Evolutionary conservation across 2,113 vertebrate genomes (phyloP).

Genomic region (Campylomormyrus tamandua): DNA sequence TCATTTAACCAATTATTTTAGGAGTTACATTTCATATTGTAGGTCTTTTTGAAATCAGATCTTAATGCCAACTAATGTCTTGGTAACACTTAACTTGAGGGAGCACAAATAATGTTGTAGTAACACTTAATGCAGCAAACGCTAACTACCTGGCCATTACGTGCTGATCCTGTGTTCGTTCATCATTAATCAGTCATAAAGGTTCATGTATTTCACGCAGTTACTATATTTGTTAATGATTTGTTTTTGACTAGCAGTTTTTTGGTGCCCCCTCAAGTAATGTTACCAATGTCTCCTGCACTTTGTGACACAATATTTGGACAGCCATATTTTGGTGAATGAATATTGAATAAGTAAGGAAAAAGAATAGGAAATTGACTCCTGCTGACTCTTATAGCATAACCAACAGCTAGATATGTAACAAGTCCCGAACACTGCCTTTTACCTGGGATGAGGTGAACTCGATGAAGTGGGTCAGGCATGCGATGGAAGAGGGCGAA

Average conservation of each 20-base stretch:
- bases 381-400: neutral
- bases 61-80: neutral
- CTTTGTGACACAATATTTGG: neutral
- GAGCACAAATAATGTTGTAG: neutral
- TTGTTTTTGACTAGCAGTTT: neutral
- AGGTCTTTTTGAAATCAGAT: neutral
- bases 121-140: neutral
- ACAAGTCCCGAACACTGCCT: neutral
- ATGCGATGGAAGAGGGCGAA: slow-evolving; percentile 26
- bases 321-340: slow-evolving; percentile 26
- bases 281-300: neutral
- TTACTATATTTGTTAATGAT: neutral
- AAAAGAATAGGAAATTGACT: neutral
- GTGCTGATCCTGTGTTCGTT: neutral
- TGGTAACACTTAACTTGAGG: neutral
- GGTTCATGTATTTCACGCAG: neutral
- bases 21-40: neutral
- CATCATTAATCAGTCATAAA: neutral
- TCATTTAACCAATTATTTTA: neutral
- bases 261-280: neutral
- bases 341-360: neutral
- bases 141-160: neutral
- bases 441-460: neutral
- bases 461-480: neutral
- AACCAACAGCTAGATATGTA: neutral